Evolutionary conservation across 2,888 invertebrate genomes (phyloP).

Genomic region (Geophilus truncorum): DNA sequence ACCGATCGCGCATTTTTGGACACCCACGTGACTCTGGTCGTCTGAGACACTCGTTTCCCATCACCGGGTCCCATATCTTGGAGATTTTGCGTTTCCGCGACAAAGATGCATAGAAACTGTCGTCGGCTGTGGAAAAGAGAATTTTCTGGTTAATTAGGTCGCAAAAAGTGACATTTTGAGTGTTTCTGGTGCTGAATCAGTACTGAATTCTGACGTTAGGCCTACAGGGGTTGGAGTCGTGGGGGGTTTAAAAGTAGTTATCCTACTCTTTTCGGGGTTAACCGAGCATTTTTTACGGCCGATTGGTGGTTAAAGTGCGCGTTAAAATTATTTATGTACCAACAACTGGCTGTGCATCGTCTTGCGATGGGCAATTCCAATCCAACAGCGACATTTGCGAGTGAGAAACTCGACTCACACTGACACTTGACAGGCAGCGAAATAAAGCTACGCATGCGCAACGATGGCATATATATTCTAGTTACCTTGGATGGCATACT

Average conservation of each 20-base stretch:
- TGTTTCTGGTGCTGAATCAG: no score
- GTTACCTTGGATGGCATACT: no score
- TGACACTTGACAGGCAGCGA: no score
- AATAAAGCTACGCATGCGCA: no score
- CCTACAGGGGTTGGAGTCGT: neutral
- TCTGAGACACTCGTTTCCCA: conserved; percentile 29
- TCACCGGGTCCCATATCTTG: conserved; percentile 38
- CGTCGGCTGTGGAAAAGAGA: conserved; percentile 11
- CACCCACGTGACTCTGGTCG: conserved; percentile 4
- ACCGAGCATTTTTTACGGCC: neutral
- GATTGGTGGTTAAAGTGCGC: neutral
- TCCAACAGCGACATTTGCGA: conserved; percentile 21
- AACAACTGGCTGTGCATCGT: conserved; percentile 6
- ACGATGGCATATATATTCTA: no score
- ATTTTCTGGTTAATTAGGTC: neutral
- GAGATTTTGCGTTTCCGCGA: conserved; percentile 37
- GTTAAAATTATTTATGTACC: conserved; percentile 19
- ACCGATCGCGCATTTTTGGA: neutral
- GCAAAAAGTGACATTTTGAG: no score
- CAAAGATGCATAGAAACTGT: conserved; percentile 34
- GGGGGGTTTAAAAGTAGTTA: no score
- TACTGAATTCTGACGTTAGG: neutral
- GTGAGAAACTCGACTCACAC: neutral
- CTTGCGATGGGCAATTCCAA: conserved; percentile 19
- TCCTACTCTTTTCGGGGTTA: neutral